These are phyloP conservation scores for Tetranychus truncatus DNA, from an alignment of 2,888 invertebrate species.

Conservation along the genomic window DNA sequence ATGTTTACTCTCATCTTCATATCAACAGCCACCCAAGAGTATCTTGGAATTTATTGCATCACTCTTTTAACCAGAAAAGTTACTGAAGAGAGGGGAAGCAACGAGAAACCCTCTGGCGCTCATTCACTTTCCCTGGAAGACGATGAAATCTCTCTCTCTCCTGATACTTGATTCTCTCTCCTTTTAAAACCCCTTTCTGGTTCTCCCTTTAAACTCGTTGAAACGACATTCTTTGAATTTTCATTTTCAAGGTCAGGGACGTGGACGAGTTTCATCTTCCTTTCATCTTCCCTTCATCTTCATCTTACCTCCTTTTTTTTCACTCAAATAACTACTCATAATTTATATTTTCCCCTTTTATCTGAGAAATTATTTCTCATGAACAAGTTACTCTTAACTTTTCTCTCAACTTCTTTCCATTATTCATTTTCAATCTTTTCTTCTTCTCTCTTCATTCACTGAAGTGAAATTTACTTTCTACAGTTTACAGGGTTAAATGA, in stretches of 20 bases:
- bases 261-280: neutral
- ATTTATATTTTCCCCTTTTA: neutral
- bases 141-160: neutral
- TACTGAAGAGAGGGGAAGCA: neutral
- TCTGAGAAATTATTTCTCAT: neutral
- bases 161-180: neutral
- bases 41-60: neutral
- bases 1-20: neutral
- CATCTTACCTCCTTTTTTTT: neutral
- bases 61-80: neutral
- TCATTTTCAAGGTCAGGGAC: neutral
- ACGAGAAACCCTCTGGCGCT: neutral
- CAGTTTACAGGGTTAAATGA: neutral
- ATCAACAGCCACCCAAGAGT: neutral
- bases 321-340: neutral
- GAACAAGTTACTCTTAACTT: neutral
- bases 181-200: neutral
- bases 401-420: neutral
- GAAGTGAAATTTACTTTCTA: neutral
- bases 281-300: neutral
- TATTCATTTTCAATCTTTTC: neutral
- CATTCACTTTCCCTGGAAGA: neutral
- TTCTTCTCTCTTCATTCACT: neutral
- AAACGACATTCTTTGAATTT: neutral
- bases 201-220: neutral